phyloP scores from a whole-genome alignment of 2,113 vertebrate species.

The Salminus brasiliensis region DNA sequence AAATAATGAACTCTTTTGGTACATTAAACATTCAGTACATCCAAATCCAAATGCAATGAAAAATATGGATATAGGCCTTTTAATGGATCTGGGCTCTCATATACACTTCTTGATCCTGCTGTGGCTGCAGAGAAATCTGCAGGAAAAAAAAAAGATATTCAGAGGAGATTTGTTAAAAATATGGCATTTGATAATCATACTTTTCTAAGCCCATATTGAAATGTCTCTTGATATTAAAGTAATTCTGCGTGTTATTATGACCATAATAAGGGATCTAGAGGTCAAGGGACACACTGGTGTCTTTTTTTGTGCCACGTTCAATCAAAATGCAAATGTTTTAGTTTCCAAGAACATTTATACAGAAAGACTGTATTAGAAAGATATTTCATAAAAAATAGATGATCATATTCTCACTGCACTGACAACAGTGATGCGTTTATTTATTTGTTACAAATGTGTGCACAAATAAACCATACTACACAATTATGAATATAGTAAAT shows the following conservation, averaged over 20 bases:
- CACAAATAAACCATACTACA: no score
- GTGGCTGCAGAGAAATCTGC: slow-evolving; percentile 36
- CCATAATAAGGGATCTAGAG: slow-evolving; percentile 42
- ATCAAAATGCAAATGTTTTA: slow-evolving; percentile 69
- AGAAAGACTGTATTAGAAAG: background rate
- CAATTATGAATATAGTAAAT: no score
- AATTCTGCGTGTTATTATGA: slow-evolving; percentile 57
- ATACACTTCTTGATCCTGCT: slow-evolving; percentile 12
- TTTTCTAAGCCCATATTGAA: slow-evolving; percentile 33
- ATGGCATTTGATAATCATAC: slow-evolving; percentile 43
- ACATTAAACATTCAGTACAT: no score
- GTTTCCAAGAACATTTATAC: slow-evolving; percentile 10
- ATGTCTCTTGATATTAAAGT: slow-evolving; percentile 69
- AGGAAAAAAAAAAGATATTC: background rate
- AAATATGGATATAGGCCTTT: background rate
- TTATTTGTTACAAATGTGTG: background rate
- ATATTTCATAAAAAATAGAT: background rate
- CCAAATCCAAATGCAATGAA: background rate
- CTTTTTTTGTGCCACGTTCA: slow-evolving; percentile 47
- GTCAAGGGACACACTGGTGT: slow-evolving; percentile 16
- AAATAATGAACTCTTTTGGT: no score
- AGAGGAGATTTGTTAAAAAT: slow-evolving; percentile 27
- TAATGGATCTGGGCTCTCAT: slow-evolving; percentile 32
- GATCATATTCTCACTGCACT: background rate
- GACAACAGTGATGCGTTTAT: background rate